A percentile compares a stretch with the other conserved stretches of the same genome.
phyloP scores from a whole-genome alignment of 2,797 vertebrate species.

The Parotocinclus haroldoi region DNA sequence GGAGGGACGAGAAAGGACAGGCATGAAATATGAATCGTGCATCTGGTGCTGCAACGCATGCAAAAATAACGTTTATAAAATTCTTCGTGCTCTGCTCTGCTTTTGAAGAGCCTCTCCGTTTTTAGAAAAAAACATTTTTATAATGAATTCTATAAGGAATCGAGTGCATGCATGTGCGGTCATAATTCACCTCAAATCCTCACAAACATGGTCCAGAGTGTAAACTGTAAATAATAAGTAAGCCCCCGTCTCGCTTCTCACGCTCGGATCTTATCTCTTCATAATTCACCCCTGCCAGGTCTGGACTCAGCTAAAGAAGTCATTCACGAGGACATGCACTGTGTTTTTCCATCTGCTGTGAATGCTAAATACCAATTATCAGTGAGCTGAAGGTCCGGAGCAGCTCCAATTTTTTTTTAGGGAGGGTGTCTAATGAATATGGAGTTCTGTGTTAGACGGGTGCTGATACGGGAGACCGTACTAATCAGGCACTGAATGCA shows the following conservation, averaged over 20 bases:
- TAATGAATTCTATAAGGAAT: conserved; percentile 11
- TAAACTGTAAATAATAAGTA: conserved; percentile 31
- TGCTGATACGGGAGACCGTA: conserved; percentile 10
- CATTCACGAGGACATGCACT: conserved; percentile 36
- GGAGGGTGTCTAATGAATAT: conserved; percentile 46
- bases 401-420: conserved; percentile 33
- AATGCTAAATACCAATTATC: conserved; percentile 56
- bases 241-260: conserved; percentile 17
- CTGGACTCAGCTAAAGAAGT: conserved; percentile 49
- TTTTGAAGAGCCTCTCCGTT: conserved; percentile 5
- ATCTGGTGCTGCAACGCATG: conserved; percentile 15
- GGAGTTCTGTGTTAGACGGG: conserved; percentile 26
- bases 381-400: conserved; percentile 37
- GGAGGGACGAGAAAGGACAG: conserved; percentile 23
- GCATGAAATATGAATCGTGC: conserved; percentile 23
- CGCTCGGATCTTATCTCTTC: conserved; percentile 24
- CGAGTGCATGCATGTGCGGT: conserved; percentile 3
- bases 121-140: no score
- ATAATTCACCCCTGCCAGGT: conserved; percentile 45
- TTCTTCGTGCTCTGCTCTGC: not conserved
- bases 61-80: not conserved
- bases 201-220: conserved; percentile 9
- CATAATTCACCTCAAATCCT: conserved; percentile 15
- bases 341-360: conserved; percentile 32
- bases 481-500: conserved; percentile 26